These are phyloP conservation scores for Pterois miles DNA, from an alignment of 2,797 vertebrate species.

Conservation along the genomic window DNA sequence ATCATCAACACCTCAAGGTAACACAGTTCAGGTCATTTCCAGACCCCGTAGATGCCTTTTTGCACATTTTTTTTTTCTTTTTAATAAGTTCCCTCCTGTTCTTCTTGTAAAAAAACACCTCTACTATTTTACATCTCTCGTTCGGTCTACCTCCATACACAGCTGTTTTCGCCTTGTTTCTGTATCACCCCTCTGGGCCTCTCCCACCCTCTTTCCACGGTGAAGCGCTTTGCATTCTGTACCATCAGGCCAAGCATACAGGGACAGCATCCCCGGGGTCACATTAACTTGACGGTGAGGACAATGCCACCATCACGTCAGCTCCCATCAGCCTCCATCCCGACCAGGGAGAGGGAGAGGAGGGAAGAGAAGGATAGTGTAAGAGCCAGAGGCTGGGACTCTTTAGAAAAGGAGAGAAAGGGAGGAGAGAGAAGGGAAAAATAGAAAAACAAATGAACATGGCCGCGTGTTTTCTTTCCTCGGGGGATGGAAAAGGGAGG, in stretches of 20 bases:
- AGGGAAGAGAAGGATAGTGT: slow-evolving; percentile 25
- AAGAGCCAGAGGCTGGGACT: slow-evolving; percentile 59
- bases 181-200: slow-evolving; percentile 5
- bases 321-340: slow-evolving; percentile 77
- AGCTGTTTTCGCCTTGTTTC: slow-evolving; percentile 19
- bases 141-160: slow-evolving; percentile 50
- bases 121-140: slow-evolving; percentile 32
- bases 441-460: slow-evolving; percentile 58
- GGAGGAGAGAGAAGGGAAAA: slow-evolving; percentile 48
- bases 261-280: slow-evolving; percentile 66
- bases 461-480: slow-evolving; percentile 59
- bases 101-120: slow-evolving; percentile 32
- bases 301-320: slow-evolving; percentile 79
- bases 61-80: slow-evolving; percentile 11
- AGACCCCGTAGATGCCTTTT: neutral
- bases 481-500: slow-evolving; percentile 32
- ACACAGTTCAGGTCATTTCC: slow-evolving; percentile 16
- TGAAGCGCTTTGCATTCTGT: slow-evolving; percentile 56
- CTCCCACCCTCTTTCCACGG: slow-evolving; percentile 30
- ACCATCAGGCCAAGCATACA: slow-evolving; percentile 60
- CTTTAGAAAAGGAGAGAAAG: slow-evolving; percentile 69
- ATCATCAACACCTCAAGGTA: neutral
- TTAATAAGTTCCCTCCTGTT: slow-evolving; percentile 14
- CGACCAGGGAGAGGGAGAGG: slow-evolving; percentile 24
- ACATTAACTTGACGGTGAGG: slow-evolving; percentile 74